Percentiles rank a stretch among this genome's conserved stretches.
Evolutionary conservation across 2,113 vertebrate species (phyloP).

Genomic region (Malurus alboscapulatus): DNA sequence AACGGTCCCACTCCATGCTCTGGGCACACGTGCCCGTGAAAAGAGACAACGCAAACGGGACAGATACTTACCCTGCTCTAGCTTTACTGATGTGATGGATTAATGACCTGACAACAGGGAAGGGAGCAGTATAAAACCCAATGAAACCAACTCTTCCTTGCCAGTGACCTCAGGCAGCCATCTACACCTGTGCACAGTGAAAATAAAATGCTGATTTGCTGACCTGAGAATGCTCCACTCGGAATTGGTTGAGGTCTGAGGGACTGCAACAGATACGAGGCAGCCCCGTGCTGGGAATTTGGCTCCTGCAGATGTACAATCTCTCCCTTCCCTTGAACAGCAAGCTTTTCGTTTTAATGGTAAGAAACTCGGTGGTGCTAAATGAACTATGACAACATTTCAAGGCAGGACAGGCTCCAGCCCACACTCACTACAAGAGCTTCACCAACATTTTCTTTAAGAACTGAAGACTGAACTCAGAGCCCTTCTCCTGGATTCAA

Average conservation of each 20-base stretch:
- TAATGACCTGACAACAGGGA: slow-evolving; percentile 44
- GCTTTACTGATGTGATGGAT: slow-evolving; percentile 2
- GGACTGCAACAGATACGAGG: background rate
- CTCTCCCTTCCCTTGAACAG: background rate
- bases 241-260: fast-evolving
- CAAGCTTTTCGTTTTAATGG: background rate
- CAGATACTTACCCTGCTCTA: slow-evolving; percentile 46
- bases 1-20: background rate
- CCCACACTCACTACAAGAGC: fast-evolving
- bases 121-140: slow-evolving; percentile 35
- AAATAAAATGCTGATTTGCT: slow-evolving; percentile 11
- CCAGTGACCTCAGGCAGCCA: slow-evolving; percentile 39
- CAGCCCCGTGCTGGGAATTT: fast-evolving
- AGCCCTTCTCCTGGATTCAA: background rate
- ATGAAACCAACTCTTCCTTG: slow-evolving; percentile 48
- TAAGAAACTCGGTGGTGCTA: background rate
- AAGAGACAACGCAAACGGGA: background rate
- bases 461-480: background rate
- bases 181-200: background rate
- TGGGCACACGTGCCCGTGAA: background rate
- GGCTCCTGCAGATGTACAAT: background rate
- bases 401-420: background rate
- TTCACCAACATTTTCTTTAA: background rate
- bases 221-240: background rate
- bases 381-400: background rate